Evolutionary conservation across 2,113 vertebrate species (phyloP), one percentile per base, ranked within the genome.

Genomic region (Halichoerus grypus): DNA sequence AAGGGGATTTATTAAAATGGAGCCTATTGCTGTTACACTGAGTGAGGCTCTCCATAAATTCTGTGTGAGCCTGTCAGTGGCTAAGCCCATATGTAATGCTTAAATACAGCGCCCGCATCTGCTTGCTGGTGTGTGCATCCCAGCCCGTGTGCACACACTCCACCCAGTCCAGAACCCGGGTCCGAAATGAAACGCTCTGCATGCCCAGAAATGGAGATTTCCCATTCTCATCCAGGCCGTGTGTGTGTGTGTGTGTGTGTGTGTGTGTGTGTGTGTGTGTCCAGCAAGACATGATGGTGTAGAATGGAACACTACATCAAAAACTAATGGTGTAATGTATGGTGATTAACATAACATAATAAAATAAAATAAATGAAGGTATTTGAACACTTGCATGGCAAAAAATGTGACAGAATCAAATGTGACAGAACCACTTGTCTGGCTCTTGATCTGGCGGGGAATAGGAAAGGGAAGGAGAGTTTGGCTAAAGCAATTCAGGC

Each of bases 1-100:
- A 83, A 89, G 94, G 97, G 97, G 97, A 97, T 98, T 98, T 97
- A 97, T 98, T 97, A 97, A 97, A 96, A 93, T 63, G 95, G 94
- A 97, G 80, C 93, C 95, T 9, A 55, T 95, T 82, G 93, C 96
- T 94, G 97, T 76, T 94, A 22, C 61, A 36, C 33, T 33, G 81
- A 95, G 84, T 93, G 91, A 94, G 72, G 61, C 79, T 33, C 87
- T 79, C 88, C 94, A 84, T 97, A 98, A 97, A 97, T 97, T 94
- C 94, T 65, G 84, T 10, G 85, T 0, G 76, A 95, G 95, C 59
- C 77, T 87, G 96, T 95, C 96, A 69, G 88, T 79, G 94, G 96
- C 84, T 61, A 76, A 96, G 96, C 88, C 94, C 93, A 36, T 74
- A 86, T 31, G 95, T n/a, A 80, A 93, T 21, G 82, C 76, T 93